phyloP scores from a whole-genome alignment of 2,888 invertebrate species.

The Busseola fusca region DNA sequence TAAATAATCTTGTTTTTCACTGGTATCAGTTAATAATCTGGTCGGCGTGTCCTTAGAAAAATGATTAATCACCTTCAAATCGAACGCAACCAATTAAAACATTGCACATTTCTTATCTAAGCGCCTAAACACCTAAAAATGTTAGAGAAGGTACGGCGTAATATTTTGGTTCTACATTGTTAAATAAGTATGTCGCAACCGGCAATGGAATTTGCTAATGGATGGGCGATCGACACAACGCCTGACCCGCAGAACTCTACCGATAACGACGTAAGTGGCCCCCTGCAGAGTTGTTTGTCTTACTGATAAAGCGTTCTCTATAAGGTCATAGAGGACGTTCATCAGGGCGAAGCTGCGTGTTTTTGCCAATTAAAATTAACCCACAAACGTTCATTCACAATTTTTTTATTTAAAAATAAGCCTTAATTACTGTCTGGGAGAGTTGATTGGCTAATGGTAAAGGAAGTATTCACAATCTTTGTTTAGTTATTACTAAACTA shows the following conservation, averaged over 20 bases:
- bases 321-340: too few species aligned
- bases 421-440: not conserved
- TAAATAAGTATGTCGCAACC: slow-evolving; percentile 75
- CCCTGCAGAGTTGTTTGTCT: slow-evolving; percentile 86
- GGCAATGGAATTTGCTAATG: slow-evolving; percentile 76
- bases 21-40: slow-evolving; percentile 43
- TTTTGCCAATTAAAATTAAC: slow-evolving; percentile 63
- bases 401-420: not conserved
- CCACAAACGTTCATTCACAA: not conserved
- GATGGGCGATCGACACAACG: slow-evolving; percentile 85
- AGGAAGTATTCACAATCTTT: slow-evolving; percentile 29
- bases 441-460: not conserved
- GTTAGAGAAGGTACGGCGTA: slow-evolving; percentile 58
- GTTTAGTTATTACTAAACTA: slow-evolving; percentile 21
- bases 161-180: slow-evolving; percentile 47
- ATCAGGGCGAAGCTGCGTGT: slow-evolving; percentile 55
- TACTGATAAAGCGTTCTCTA: slow-evolving; percentile 75
- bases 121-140: slow-evolving; percentile 58
- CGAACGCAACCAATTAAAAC: slow-evolving; percentile 25
- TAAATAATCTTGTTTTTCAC: slow-evolving; percentile 24
- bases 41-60: slow-evolving; percentile 19
- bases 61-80: slow-evolving; percentile 25
- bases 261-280: slow-evolving; percentile 86
- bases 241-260: slow-evolving; percentile 80
- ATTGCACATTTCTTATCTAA: slow-evolving; percentile 45